Evolutionary conservation across 1,140 invertebrate genomes (phyloP), one percentile per base, ranked within the genome.

Genomic region (Aphelenchoides fujianensis): DNA sequence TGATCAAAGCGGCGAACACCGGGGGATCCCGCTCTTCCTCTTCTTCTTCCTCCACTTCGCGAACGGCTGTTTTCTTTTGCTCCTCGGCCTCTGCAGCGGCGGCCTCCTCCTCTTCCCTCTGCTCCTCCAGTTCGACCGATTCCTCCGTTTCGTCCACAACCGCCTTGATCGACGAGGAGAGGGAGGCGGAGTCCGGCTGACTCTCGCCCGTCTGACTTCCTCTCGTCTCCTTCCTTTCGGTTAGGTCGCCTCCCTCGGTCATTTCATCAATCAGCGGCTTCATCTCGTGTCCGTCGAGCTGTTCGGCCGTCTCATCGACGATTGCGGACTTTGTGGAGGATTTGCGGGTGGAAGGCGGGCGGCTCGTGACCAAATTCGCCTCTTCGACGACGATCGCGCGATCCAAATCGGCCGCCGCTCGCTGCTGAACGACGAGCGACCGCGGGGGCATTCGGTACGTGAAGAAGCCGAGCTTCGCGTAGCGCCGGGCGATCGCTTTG

Each of bases 21-120:
- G 78, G 75, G 36, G 78, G 76, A 54, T 76, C 70, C 7, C 41
- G 48, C 27, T 75, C 48, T 37, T 72, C 71, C 28, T 71, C 73
- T 61, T 72, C 70, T 23, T 68, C 12, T 62, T 55, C 69, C 54
- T 16, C 48, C 3, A 69, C 48, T 48, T 62, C 70, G n/a, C n/a
- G n/a, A 16, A 36, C 37, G 9, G n/a, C n/a, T n/a, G n/a, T n/a
- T n/a, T n/a, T n/a, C n/a, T n/a, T n/a, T n/a, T 74, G 59, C 52
- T 52, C 55, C 55, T 73, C 64, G 52, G 48, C 57, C 23, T 53
- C 55, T 41, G 70, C 36, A 0, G 70, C 57, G 27, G 36, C n/a
- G n/a, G n/a, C n/a, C n/a, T n/a, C 3, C 59, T 72, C 53, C 7
- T 63, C 52, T 61, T 71, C 54, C 2, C 48, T n/a, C 23, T 52